These are phyloP conservation scores for Dipodomys merriami DNA, from an alignment of 2,113 vertebrate genomes.

Conservation along the genomic window DNA sequence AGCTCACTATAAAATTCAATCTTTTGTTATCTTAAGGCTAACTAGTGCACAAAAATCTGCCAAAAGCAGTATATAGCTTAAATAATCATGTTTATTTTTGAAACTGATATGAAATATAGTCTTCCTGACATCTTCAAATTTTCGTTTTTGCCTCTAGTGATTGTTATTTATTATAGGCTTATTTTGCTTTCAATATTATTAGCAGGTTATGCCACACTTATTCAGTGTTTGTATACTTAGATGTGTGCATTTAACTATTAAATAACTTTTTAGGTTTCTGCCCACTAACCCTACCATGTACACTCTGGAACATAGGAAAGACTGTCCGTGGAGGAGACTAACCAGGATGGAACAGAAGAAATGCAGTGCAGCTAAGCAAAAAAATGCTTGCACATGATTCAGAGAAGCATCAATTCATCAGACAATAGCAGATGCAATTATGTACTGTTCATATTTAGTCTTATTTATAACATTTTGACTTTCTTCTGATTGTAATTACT, in stretches of 20 bases:
- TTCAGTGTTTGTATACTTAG: not conserved
- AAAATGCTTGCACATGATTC: not conserved
- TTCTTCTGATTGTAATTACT: not conserved
- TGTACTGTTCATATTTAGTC: not conserved
- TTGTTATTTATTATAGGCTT: not conserved
- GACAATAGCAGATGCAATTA: not conserved
- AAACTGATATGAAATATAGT: conserved; percentile 16
- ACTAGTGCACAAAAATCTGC: conserved; percentile 40
- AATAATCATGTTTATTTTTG: conserved; percentile 42
- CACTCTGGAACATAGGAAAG: not conserved
- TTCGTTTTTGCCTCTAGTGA: conserved; percentile 32
- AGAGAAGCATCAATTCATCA: not conserved
- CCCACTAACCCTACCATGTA: not conserved
- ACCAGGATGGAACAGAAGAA: not conserved
- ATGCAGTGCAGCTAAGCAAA: not conserved
- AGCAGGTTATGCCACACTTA: not conserved
- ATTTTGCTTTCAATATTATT: not conserved
- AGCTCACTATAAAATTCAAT: conserved; percentile 51
- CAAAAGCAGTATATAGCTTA: conserved; percentile 34
- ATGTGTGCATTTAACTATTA: not conserved
- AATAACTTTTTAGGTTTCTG: not conserved
- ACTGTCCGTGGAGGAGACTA: not conserved
- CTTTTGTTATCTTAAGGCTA: conserved; percentile 35
- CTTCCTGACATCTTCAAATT: not conserved
- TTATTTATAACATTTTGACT: not conserved